Evolutionary conservation across 2,113 vertebrate species (phyloP), one percentile per base, ranked within the genome.

Genomic region (Pantherophis guttatus): DNA sequence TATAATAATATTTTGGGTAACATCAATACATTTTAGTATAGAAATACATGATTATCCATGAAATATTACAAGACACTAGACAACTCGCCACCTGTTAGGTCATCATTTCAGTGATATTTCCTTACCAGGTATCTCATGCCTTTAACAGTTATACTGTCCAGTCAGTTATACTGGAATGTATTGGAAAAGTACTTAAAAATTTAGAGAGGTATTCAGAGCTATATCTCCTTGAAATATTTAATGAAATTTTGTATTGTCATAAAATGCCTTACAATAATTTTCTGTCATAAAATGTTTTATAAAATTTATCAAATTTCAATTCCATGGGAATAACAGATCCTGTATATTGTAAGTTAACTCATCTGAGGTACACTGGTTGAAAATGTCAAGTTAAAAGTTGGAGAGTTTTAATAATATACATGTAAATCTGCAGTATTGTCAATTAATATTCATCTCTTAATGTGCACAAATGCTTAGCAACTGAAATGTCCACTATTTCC

Each of bases 381-480:
- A 65, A n/a, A 65, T 5, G 11, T 58, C 55, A 21, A 57, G 21
- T 58, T 57, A 57, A 58, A 23, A 2, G 57, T 58, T 58, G 19
- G 21, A 23, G 57, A 58, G 21, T 8, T 65, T 29, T 65, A 65
- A 65, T 65, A 65, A 65, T 13, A 65, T 65, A 65, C 26, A 65
- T 23, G 44, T 57, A 53, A 19, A 62, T 90, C 17, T 89, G 29
- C 59, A 0, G 58, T 87, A 65, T 52, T 92, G 58, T 10, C 8
- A 92, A 0, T 50, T 21, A 95, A 91, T 3, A 92, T 0, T 1
- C 10, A 70, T 92, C 0, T 93, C 89, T 93, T 53, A 88, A 93
- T 92, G 94, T 95, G 93, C 87, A 87, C 23, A 92, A 75, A 93
- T 94, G 94, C 90, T 21, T 54, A 54, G 23, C 26, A 24, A 57